Evolutionary conservation across 2,113 vertebrate genomes (phyloP).

Genomic region (Ameiurus melas): DNA sequence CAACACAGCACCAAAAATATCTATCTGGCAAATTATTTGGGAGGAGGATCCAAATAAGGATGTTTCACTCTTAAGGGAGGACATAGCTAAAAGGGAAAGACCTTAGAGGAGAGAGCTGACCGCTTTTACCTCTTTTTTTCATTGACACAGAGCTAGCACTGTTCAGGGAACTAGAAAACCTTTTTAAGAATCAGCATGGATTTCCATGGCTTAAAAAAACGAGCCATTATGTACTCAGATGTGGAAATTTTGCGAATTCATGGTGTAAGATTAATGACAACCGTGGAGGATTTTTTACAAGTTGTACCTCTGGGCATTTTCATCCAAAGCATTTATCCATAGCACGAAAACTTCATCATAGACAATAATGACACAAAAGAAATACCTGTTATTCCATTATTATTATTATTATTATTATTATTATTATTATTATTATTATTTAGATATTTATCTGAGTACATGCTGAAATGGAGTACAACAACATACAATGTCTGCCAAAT

Average conservation of each 20-base stretch:
- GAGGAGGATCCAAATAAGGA: background rate
- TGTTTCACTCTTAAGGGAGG: background rate
- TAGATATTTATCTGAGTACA: background rate
- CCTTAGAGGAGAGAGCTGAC: background rate
- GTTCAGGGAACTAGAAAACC: background rate
- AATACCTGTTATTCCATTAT: background rate
- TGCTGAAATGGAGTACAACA: background rate
- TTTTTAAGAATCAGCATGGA: background rate
- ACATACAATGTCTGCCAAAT: background rate
- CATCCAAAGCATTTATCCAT: background rate
- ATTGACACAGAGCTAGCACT: background rate
- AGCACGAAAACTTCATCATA: background rate
- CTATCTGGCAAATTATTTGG: background rate
- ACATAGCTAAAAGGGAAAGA: slow-evolving; percentile 14
- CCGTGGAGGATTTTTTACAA: background rate
- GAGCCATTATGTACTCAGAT: background rate
- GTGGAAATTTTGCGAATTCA: background rate
- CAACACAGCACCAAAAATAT: slow-evolving; percentile 12
- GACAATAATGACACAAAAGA: background rate
- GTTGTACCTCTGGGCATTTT: background rate
- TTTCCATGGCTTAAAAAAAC: background rate
- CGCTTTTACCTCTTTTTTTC: background rate
- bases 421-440: background rate
- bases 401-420: background rate
- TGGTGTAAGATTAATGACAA: background rate